Conservation (phyloP, 2,888 invertebrate species). For the Synanthedon vespiformis region DNA sequence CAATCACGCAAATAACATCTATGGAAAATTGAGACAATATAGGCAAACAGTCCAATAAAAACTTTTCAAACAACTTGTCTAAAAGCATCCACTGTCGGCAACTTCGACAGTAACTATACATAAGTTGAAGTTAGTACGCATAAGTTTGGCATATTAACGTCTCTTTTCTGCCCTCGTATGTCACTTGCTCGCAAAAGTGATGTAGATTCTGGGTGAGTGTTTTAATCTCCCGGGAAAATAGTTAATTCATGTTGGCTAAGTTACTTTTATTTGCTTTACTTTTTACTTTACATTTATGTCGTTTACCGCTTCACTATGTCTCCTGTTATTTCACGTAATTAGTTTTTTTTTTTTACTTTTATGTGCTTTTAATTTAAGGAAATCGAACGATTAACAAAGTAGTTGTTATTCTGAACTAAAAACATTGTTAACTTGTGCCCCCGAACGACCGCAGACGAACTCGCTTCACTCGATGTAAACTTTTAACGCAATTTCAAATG, state of each 20-base stretch:
- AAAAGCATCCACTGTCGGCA: conserved; percentile 33
- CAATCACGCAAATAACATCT: no score
- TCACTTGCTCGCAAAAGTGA: conserved; percentile 11
- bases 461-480: conserved; percentile 29
- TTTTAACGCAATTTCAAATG: conserved; percentile 52
- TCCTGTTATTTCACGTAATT: no score
- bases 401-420: conserved; percentile 29
- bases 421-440: conserved; percentile 34
- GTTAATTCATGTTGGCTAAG: conserved; percentile 25
- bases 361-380: not conserved
- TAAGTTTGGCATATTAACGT: conserved; percentile 55
- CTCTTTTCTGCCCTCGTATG: conserved; percentile 41
- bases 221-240: conserved; percentile 41
- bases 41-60: conserved; percentile 18
- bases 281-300: no score
- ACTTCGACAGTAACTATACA: conserved; percentile 43
- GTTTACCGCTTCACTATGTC: no score
- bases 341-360: not conserved
- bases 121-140: conserved; percentile 45
- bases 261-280: not conserved
- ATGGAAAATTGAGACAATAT: no score
- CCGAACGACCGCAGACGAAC: not conserved
- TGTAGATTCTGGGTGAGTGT: not conserved
- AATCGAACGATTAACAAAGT: not conserved
- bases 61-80: conserved; percentile 25